Base-by-base conservation (phyloP, 64 coral and sea anemone genomes). In the Actinia tenebrosa region DNA sequence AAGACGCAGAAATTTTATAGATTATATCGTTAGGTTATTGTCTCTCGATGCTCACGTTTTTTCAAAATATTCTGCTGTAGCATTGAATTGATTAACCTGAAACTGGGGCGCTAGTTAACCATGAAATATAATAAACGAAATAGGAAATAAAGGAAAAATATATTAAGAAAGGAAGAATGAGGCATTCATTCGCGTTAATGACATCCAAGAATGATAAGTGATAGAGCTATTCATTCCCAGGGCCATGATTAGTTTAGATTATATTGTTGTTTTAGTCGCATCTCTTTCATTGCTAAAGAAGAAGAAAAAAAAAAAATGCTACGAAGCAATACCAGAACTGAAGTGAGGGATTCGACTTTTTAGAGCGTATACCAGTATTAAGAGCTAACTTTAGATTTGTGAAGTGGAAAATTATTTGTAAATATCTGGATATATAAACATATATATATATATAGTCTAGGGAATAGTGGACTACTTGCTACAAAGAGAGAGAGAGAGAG, bases 1-100 rank as follows among this genome's bases (percentile, higher is more conserved):
- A 20, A 81, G 79, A 50, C 50, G 14, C 17, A 50, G 79, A 81
- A 81, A 81, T 81, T 50, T 81, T 81, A 5, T 81, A 45, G 79
- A 81, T 81, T 18, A 81, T 81, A 75, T 75, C 69, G 6, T 75
- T 42, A 26, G 25, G 69, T 75, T 27, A 75, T 75, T 75, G 69
- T 75, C 69, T 75, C 25, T 75, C 26, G 25, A 42, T 75, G 25
- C 69, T 27, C 69, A 42, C 26, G 10, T 9, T 42, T 14, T 75
- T 23, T 23, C 63, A 66, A 75, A 75, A 14, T 10, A 75, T 10
- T 30, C 14, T 75, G 7, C 25, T 75, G 3, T 42, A 42, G 15
- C 69, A 75, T 58, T 14, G 69, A 43, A 42, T 15, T 75, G 27
- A 75, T 75, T 75, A 30, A 75, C 7, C 11, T 13, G 14, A 3